Conservation (phyloP, 2,797 vertebrate genomes). For the Hemitrygon akajei region DNA sequence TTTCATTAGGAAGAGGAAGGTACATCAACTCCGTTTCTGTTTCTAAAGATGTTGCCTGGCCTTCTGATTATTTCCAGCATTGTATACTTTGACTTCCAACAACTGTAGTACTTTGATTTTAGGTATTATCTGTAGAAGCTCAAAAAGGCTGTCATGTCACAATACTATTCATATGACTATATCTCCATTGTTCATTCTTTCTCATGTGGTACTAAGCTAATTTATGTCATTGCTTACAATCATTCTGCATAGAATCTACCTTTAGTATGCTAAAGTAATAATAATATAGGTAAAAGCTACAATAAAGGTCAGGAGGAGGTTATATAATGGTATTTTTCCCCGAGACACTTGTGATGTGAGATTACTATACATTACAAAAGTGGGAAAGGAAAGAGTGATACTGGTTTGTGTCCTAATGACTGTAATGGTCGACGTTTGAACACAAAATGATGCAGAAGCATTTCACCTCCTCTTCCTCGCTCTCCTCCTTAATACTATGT, state of each 20-base stretch:
- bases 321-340: background rate
- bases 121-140: background rate
- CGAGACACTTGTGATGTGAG: background rate
- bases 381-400: too few species aligned
- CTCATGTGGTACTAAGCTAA: background rate
- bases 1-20: too few species aligned
- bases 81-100: too few species aligned
- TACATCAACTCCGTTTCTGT: too few species aligned
- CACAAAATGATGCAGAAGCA: background rate
- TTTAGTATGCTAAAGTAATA: background rate
- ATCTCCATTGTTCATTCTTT: background rate
- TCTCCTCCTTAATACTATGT: conserved; percentile 79
- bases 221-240: background rate
- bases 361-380: too few species aligned
- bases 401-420: background rate
- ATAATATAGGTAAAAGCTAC: background rate
- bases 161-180: background rate
- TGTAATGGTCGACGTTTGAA: background rate
- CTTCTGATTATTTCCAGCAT: too few species aligned
- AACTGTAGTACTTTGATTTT: too few species aligned
- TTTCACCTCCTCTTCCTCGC: conserved; percentile 80
- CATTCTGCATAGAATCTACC: background rate
- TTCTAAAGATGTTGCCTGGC: too few species aligned
- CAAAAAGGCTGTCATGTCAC: background rate
- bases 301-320: background rate